These are phyloP conservation scores for Regulus satrapa DNA, from an alignment of 2,113 vertebrate genomes.

Conservation along the genomic window DNA sequence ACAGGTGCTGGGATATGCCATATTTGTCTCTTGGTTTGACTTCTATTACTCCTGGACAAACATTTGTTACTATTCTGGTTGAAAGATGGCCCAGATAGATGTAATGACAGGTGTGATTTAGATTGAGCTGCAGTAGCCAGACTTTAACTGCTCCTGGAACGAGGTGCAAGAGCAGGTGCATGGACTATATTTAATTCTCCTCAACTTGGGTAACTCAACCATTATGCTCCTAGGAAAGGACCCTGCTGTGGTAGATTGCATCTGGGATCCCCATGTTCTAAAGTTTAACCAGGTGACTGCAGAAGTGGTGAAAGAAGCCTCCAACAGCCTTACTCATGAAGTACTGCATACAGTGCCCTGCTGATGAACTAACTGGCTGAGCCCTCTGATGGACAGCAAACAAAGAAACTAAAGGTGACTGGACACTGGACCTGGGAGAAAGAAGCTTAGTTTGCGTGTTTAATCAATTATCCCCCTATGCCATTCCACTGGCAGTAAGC, in stretches of 20 bases:
- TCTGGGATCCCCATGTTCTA: not conserved
- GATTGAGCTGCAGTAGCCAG: not conserved
- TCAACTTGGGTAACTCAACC: not conserved
- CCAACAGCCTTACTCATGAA: not conserved
- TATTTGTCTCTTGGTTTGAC: not conserved
- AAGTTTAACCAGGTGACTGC: not conserved
- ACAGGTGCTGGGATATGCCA: rapidly evolving
- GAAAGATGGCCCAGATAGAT: not conserved
- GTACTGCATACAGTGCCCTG: not conserved
- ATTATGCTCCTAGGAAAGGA: not conserved
- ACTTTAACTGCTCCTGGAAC: not conserved
- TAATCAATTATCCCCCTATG: not conserved
- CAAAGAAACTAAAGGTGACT: not conserved
- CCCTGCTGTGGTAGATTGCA: rapidly evolving
- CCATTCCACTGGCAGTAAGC: not conserved
- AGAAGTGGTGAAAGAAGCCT: not conserved
- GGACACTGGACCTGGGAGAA: not conserved
- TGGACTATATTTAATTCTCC: not conserved
- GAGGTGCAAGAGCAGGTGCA: not conserved
- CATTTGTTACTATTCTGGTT: not conserved
- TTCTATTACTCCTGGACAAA: not conserved
- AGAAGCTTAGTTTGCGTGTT: not conserved
- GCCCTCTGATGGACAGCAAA: not conserved
- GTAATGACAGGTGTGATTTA: not conserved
- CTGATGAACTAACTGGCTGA: not conserved